Percentiles rank a stretch among this genome's conserved stretches.
phyloP scores from a whole-genome alignment of 2,888 invertebrate species.

The Eurytoma californica region DNA sequence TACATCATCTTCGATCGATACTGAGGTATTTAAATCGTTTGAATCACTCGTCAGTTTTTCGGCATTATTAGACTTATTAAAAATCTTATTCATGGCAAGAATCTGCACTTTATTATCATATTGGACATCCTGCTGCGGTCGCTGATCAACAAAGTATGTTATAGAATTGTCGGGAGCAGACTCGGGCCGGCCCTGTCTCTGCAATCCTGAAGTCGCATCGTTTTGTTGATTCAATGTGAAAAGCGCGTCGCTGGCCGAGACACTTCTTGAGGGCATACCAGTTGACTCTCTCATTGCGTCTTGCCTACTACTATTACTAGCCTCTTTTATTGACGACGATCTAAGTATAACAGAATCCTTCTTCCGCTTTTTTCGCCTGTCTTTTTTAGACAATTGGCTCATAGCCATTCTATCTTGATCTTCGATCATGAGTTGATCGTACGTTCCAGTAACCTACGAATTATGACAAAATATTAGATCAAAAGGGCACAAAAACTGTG shows the following conservation, averaged over 20 bases:
- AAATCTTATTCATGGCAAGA: conserved; percentile 29
- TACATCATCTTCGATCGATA: conserved; percentile 34
- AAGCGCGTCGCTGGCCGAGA: conserved; percentile 64
- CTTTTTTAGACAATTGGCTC: conserved; percentile 68
- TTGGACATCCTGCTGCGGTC: not conserved
- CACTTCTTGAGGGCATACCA: conserved; percentile 61
- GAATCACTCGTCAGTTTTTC: not conserved
- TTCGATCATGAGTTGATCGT: conserved; percentile 78
- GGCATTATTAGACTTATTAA: conserved; percentile 1
- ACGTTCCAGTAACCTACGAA: conserved; percentile 76
- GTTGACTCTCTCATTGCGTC: conserved; percentile 55
- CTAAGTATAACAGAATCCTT: conserved; percentile 59
- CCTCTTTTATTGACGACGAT: conserved; percentile 45
- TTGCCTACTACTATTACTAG: conserved; percentile 12
- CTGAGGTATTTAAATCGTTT: conserved; percentile 18
- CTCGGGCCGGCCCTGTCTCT: conserved; percentile 60
- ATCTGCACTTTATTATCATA: conserved; percentile 48
- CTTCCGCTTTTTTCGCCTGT: conserved; percentile 77
- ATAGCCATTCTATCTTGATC: conserved; percentile 74
- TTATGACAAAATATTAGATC: not conserved
- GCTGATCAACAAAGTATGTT: conserved; percentile 57
- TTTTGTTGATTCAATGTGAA: conserved; percentile 50
- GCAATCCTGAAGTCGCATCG: conserved; percentile 19
- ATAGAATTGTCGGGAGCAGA: conserved; percentile 62
- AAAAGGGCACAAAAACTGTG: too few species aligned